Percentiles rank a stretch among this genome's conserved stretches.
Evolutionary conservation across 2,113 vertebrate genomes (phyloP).

Genomic region (Vulpes vulpes): DNA sequence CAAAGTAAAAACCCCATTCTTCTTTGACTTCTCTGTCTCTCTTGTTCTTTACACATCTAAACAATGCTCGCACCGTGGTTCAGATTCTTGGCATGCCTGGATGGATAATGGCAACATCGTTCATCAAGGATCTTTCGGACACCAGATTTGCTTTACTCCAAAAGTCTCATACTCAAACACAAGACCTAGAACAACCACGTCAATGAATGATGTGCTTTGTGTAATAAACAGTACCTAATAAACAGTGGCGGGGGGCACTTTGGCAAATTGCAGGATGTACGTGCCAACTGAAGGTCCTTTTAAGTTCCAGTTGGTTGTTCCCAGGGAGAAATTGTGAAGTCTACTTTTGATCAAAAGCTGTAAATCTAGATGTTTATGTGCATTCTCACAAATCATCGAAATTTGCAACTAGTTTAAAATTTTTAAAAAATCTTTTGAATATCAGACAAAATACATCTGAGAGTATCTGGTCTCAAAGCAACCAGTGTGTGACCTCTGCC

Average conservation of each 20-base stretch:
- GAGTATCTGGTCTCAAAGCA: background rate
- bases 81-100: background rate
- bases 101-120: background rate
- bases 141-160: background rate
- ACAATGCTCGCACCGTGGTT: background rate
- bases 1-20: background rate
- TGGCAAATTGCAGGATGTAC: background rate
- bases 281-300: background rate
- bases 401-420: background rate
- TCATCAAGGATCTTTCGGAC: background rate
- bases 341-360: background rate
- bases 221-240: background rate
- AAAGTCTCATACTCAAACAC: background rate
- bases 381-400: background rate
- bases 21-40: background rate
- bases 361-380: background rate
- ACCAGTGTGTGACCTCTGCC: background rate
- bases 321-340: background rate
- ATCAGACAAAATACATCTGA: background rate
- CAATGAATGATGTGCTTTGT: background rate
- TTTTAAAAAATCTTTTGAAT: background rate
- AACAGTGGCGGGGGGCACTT: background rate
- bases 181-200: background rate
- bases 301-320: background rate
- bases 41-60: background rate